phyloP scores from a whole-genome alignment of 2,888 invertebrate species.

The Penaeus monodon region DNA sequence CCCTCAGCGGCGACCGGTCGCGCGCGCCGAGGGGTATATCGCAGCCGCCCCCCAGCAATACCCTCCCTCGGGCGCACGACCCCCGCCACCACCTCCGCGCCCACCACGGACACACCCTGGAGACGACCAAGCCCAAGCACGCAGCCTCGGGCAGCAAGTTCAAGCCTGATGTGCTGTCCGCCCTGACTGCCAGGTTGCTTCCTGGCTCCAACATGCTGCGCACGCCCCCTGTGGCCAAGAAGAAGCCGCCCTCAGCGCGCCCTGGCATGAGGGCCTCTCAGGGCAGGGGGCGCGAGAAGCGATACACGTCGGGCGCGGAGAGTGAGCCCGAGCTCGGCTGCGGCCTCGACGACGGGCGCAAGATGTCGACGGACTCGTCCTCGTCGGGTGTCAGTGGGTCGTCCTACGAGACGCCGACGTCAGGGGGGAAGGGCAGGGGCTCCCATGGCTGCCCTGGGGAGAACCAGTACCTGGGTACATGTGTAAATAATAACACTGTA shows the following conservation, averaged over 20 bases:
- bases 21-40: constrained; percentile 37
- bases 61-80: constrained; percentile 21
- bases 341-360: constrained; percentile 34
- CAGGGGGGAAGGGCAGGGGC: neutral
- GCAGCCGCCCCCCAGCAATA: constrained; percentile 45
- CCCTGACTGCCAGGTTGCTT: constrained; percentile 19
- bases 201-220: constrained; percentile 4
- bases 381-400: constrained; percentile 59
- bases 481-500: constrained; percentile 23
- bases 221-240: constrained; percentile 19
- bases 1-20: constrained; percentile 22
- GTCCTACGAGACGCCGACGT: constrained; percentile 40
- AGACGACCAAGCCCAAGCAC: constrained; percentile 6
- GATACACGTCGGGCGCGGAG: constrained; percentile 32
- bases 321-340: constrained; percentile 42
- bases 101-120: constrained; percentile 30
- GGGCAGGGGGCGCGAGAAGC: constrained; percentile 11
- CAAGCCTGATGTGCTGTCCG: constrained; percentile 35
- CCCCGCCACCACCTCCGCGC: constrained; percentile 5
- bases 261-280: neutral
- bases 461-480: neutral
- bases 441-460: neutral
- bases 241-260: neutral
- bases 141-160: neutral
- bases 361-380: constrained; percentile 59